These are phyloP conservation scores for Tautogolabrus adspersus DNA, from an alignment of 2,113 vertebrate genomes.

Conservation along the genomic window DNA sequence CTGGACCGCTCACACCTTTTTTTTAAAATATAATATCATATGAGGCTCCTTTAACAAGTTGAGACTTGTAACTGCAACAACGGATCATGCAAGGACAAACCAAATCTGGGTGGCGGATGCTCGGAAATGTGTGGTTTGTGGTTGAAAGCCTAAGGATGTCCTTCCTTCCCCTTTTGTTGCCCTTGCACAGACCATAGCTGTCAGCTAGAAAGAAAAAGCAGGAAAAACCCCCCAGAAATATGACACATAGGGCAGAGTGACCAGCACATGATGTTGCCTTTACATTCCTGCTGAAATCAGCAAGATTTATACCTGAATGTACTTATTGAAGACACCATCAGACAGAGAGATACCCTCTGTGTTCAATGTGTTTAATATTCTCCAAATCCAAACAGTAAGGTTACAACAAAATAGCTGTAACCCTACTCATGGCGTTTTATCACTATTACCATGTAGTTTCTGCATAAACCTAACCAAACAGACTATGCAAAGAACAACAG, in stretches of 20 bases:
- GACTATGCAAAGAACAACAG: too few species aligned
- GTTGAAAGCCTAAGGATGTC: neutral
- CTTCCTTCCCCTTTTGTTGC: neutral
- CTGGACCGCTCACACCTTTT: too few species aligned
- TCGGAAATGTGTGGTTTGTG: conserved; percentile 19
- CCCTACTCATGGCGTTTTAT: too few species aligned
- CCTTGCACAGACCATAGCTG: neutral
- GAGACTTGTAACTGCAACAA: neutral
- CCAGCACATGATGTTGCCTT: neutral
- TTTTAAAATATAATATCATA: neutral
- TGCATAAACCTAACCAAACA: too few species aligned
- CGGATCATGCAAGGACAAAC: too few species aligned
- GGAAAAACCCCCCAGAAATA: neutral
- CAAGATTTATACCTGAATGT: neutral
- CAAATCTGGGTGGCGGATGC: neutral
- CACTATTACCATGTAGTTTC: too few species aligned
- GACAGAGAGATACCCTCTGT: too few species aligned
- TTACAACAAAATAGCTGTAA: too few species aligned
- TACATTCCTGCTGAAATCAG: neutral
- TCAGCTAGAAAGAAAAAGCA: neutral
- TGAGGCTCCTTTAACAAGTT: neutral
- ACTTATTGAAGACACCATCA: neutral
- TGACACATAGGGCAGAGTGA: neutral
- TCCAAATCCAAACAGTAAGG: too few species aligned
- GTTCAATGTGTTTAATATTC: too few species aligned